Evolutionary conservation across 2,888 invertebrate genomes (phyloP).

Genomic region (Parelbella ahira): DNA sequence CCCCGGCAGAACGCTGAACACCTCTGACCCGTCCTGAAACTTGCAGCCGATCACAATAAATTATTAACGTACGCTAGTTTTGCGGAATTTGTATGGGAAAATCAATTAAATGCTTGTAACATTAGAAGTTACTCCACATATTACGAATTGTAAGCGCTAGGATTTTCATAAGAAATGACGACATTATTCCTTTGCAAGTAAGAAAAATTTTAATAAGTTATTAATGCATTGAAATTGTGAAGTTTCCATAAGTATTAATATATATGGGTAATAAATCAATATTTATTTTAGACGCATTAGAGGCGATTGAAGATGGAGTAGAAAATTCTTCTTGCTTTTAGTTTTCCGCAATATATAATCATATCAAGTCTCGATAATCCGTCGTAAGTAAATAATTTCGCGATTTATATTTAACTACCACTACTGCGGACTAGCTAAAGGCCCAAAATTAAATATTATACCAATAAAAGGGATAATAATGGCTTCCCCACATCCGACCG

Average conservation of each 20-base stretch:
- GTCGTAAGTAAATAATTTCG: constrained; percentile 51
- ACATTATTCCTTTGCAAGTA: too few relatives aligned
- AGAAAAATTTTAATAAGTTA: too few relatives aligned
- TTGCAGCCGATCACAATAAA: constrained; percentile 75
- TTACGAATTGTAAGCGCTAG: too few relatives aligned
- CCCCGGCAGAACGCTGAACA: constrained; percentile 53
- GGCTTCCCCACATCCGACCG: constrained; percentile 69
- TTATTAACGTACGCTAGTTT: constrained; percentile 59
- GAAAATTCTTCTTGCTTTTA: too few relatives aligned
- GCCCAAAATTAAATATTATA: constrained; percentile 79
- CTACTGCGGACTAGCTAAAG: constrained; percentile 56
- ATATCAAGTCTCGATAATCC: constrained; percentile 10
- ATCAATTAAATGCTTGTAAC: too few relatives aligned
- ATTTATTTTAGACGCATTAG: too few relatives aligned
- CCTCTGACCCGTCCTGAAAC: constrained; percentile 78
- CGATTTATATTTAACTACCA: constrained; percentile 68
- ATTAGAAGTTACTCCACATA: too few relatives aligned
- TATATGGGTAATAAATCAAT: too few relatives aligned
- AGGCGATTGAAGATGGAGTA: too few relatives aligned
- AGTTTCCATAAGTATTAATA: too few relatives aligned
- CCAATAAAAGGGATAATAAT: constrained; percentile 79
- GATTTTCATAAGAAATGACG: too few relatives aligned
- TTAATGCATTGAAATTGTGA: too few relatives aligned
- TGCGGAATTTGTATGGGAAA: constrained; percentile 19
- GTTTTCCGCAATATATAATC: constrained; percentile 16